Percentiles rank a stretch among this genome's conserved stretches.
Conservation (phyloP, 2,797 vertebrate genomes). For the Enteromius mattozi region DNA sequence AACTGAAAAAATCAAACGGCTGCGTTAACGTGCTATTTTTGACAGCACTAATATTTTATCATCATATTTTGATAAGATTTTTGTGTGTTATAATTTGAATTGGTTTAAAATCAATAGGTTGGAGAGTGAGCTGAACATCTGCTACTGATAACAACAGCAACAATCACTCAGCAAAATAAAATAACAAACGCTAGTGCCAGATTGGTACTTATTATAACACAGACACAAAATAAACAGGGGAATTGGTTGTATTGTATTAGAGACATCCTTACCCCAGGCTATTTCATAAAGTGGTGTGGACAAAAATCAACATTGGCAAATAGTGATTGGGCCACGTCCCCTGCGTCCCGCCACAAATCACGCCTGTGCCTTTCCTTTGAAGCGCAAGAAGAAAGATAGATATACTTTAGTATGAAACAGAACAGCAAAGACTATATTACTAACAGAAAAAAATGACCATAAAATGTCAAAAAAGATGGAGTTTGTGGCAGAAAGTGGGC, state of each 20-base stretch:
- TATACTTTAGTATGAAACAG: not conserved
- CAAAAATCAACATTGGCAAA: conserved; percentile 4
- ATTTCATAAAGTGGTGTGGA: conserved; percentile 12
- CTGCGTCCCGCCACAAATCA: not conserved
- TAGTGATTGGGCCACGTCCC: not conserved
- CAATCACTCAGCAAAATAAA: not conserved
- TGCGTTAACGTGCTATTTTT: too few relatives aligned
- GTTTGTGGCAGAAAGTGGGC: conserved; percentile 13
- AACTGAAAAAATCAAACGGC: too few relatives aligned
- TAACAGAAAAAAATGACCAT: not conserved
- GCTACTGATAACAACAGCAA: not conserved
- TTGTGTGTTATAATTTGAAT: not conserved
- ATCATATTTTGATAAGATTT: not conserved
- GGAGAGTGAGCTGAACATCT: not conserved
- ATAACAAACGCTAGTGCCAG: not conserved
- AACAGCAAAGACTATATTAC: not conserved
- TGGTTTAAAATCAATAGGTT: not conserved
- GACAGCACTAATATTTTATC: too few relatives aligned
- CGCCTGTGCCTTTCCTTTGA: not conserved
- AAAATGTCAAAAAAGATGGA: not conserved
- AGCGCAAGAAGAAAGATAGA: not conserved
- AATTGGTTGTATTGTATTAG: not conserved
- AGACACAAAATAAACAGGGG: not conserved
- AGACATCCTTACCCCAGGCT: not conserved
- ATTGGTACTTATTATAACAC: conserved; percentile 2